phyloP scores from a whole-genome alignment of 2,888 invertebrate species.

The Mythimna impura region DNA sequence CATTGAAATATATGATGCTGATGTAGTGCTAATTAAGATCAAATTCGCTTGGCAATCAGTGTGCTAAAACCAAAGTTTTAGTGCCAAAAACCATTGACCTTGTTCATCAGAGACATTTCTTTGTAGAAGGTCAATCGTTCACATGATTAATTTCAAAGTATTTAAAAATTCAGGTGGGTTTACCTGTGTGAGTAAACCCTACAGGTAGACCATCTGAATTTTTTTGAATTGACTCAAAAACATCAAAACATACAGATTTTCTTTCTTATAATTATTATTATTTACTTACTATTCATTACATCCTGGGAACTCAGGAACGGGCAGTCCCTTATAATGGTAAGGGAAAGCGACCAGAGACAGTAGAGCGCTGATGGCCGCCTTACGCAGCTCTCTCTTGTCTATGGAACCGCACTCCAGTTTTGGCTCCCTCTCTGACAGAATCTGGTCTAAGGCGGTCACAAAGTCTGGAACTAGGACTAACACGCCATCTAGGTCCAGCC shows the following conservation, averaged over 20 bases:
- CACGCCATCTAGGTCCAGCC: slow-evolving; percentile 97
- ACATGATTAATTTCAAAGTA: too few species aligned
- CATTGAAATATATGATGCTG: too few species aligned
- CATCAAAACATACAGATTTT: neutral
- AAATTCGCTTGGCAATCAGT: too few species aligned
- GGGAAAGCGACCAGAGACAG: slow-evolving; percentile 98
- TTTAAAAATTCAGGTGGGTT: too few species aligned
- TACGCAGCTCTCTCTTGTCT: slow-evolving; percentile 95
- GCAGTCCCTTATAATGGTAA: slow-evolving; percentile 95
- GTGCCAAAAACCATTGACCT: too few species aligned
- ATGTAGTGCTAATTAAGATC: too few species aligned
- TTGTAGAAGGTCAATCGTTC: too few species aligned
- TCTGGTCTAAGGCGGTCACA: slow-evolving; percentile 96
- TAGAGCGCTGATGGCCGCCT: slow-evolving; percentile 97
- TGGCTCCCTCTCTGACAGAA: slow-evolving; percentile 95
- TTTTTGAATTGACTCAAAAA: too few species aligned
- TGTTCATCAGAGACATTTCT: too few species aligned
- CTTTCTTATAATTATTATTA: neutral
- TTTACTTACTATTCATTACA: slow-evolving; percentile 87
- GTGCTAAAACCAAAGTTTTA: too few species aligned
- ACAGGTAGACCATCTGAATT: too few species aligned
- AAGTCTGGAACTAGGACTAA: slow-evolving; percentile 97
- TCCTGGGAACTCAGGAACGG: slow-evolving; percentile 93
- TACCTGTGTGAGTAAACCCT: too few species aligned
- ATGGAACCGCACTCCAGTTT: slow-evolving; percentile 93